phyloP scores from a whole-genome alignment of 1,140 invertebrate genomes.

The Rhagoletis pomonella region DNA sequence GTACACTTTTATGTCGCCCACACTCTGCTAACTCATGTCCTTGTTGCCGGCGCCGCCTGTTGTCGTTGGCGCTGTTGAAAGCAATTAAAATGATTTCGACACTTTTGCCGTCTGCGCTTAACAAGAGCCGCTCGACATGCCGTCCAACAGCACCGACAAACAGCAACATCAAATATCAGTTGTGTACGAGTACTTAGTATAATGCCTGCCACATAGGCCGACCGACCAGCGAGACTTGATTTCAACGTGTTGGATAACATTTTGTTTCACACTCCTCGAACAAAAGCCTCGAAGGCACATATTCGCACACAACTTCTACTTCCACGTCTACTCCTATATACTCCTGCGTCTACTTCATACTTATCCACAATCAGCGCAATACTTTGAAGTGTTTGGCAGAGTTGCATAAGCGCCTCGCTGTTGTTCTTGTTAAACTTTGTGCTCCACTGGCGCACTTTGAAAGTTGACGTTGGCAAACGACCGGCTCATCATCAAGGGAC shows the following conservation, averaged over 20 bases:
- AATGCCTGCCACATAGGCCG: background rate
- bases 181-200: background rate
- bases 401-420: background rate
- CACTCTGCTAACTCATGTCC: background rate
- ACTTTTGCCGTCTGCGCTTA: slow-evolving; percentile 42
- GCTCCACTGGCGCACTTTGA: no score
- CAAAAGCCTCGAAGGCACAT: slow-evolving; percentile 23
- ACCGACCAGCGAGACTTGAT: background rate
- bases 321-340: background rate
- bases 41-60: slow-evolving; percentile 6
- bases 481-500: background rate
- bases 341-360: background rate
- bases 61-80: slow-evolving; percentile 43
- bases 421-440: background rate
- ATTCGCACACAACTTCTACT: background rate
- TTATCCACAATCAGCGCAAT: slow-evolving; percentile 37
- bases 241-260: background rate
- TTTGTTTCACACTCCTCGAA: slow-evolving; percentile 2
- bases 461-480: background rate
- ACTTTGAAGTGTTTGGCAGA: background rate
- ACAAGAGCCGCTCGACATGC: background rate
- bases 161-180: slow-evolving; percentile 3
- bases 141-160: background rate
- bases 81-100: slow-evolving; percentile 52
- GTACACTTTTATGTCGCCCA: background rate